These are phyloP conservation scores for Dolomedes plantarius DNA, from an alignment of 2,888 invertebrate genomes.

Conservation along the genomic window DNA sequence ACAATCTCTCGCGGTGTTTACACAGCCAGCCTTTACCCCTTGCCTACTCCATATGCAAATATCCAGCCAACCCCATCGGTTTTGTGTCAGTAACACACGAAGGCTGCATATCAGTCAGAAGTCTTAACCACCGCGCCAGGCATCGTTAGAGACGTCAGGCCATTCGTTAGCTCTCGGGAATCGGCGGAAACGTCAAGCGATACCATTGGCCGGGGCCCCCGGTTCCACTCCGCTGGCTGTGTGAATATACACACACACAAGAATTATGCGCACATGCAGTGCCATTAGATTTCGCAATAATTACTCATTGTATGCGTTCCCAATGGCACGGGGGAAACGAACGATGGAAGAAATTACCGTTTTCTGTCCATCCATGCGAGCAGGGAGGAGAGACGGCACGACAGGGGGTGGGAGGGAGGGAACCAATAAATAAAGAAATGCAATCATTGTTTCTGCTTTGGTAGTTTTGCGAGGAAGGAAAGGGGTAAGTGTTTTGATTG, in stretches of 20 bases:
- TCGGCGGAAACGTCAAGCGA: neutral
- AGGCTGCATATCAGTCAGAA: too few relatives aligned
- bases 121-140: neutral
- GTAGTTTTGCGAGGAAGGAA: neutral
- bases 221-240: conserved; percentile 21
- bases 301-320: conserved; percentile 23
- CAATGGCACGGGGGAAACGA: neutral
- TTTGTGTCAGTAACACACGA: too few relatives aligned
- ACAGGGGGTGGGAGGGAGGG: neutral
- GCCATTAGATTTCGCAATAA: conserved; percentile 26
- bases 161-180: neutral
- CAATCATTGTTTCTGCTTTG: conserved; percentile 4
- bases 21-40: too few relatives aligned
- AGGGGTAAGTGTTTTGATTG: neutral
- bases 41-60: too few relatives aligned
- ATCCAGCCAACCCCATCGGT: too few relatives aligned
- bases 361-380: conserved; percentile 22
- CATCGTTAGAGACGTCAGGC: neutral
- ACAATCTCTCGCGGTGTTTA: too few relatives aligned
- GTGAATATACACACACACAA: neutral
- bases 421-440: neutral
- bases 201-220: neutral
- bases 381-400: neutral
- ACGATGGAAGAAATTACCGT: conserved; percentile 7
- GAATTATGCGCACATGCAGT: conserved; percentile 10